A percentile compares a stretch with the other conserved stretches of the same genome.
These are phyloP conservation scores for Trichogramma dendrolimi DNA, from an alignment of 2,888 invertebrate genomes.

Conservation along the genomic window DNA sequence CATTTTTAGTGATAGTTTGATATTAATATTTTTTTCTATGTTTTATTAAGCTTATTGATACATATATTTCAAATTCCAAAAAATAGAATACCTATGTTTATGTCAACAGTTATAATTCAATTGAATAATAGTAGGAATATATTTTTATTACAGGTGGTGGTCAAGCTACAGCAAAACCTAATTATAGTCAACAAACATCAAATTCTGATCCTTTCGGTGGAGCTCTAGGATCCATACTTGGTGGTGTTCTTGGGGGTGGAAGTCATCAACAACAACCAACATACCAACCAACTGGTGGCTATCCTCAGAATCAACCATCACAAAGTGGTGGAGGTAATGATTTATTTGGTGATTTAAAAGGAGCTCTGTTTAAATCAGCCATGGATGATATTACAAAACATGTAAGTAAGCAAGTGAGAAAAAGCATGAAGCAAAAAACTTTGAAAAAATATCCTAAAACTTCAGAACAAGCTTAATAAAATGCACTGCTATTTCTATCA, in stretches of 20 bases:
- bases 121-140: background rate
- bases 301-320: conserved; percentile 30
- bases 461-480: background rate
- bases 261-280: conserved; percentile 37
- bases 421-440: background rate
- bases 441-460: background rate
- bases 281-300: conserved; percentile 39
- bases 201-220: conserved; percentile 39
- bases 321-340: conserved; percentile 35
- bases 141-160: conserved; percentile 29
- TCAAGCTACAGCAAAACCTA: conserved; percentile 32
- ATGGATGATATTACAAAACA: conserved; percentile 44
- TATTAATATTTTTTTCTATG: too few species aligned
- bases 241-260: conserved; percentile 45
- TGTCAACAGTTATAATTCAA: background rate
- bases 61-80: too few species aligned
- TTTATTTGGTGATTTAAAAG: conserved; percentile 43
- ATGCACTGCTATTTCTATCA: background rate
- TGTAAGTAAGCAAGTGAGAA: conserved; percentile 36
- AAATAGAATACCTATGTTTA: background rate
- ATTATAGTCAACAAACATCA: conserved; percentile 31
- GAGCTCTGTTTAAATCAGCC: conserved; percentile 44
- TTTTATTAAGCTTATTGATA: too few species aligned
- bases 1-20: too few species aligned
- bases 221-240: conserved; percentile 43